phyloP scores from a whole-genome alignment of 2,113 vertebrate genomes.

The Siniperca knerii region DNA sequence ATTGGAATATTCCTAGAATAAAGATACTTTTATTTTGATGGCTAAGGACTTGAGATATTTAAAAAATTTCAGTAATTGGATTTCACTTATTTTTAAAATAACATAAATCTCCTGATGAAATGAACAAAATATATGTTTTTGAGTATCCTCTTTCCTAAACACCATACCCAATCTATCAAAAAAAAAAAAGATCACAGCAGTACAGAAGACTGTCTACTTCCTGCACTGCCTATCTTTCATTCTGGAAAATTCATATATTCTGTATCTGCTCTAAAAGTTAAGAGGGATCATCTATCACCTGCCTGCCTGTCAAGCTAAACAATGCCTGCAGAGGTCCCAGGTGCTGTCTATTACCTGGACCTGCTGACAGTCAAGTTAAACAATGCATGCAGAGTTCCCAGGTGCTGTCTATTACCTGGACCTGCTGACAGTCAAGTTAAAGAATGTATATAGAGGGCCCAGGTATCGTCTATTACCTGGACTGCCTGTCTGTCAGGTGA shows the following conservation, averaged over 20 bases:
- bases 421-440: slow-evolving; percentile 80
- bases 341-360: slow-evolving; percentile 83
- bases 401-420: slow-evolving; percentile 81
- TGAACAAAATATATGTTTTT: not conserved
- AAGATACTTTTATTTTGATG: not conserved
- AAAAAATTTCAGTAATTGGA: not conserved
- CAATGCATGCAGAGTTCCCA: not conserved
- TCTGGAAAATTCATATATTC: not conserved
- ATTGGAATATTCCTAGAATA: not conserved
- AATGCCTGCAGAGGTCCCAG: not conserved
- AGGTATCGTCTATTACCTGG: slow-evolving; percentile 84
- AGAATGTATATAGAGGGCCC: slow-evolving; percentile 22
- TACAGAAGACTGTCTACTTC: not conserved
- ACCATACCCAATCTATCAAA: too few species aligned
- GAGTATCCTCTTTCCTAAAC: not conserved
- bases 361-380: slow-evolving; percentile 81
- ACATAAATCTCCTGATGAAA: not conserved
- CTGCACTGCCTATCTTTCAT: not conserved
- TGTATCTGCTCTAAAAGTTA: too few species aligned
- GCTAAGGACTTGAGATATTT: not conserved
- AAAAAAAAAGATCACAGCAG: not conserved
- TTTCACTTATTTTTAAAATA: not conserved
- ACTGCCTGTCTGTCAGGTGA: slow-evolving; percentile 90
- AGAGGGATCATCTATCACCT: not conserved
- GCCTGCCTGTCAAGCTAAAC: slow-evolving; percentile 63